These are phyloP conservation scores for Dunckerocampus dactyliophorus DNA, from an alignment of 2,113 vertebrate genomes.

Conservation along the genomic window DNA sequence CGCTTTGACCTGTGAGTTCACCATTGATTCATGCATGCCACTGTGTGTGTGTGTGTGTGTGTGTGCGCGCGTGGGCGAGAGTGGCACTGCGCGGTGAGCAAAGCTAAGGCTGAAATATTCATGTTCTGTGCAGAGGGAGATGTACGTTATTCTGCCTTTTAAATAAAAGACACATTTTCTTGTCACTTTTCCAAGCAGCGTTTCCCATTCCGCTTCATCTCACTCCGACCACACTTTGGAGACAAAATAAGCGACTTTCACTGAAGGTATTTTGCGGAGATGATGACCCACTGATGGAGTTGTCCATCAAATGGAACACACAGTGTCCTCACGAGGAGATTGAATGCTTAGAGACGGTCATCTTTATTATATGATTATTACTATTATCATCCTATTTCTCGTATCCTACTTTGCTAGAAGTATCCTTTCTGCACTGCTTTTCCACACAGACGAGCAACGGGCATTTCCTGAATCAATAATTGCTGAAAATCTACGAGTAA, in stretches of 20 bases:
- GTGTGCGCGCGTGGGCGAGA: conserved; percentile 11
- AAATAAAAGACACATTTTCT: conserved; percentile 54
- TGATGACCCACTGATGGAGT: neutral
- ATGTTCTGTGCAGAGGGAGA: conserved; percentile 37
- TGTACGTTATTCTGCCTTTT: conserved; percentile 42
- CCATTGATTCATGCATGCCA: conserved; percentile 2
- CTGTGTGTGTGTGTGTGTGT: conserved; percentile 14
- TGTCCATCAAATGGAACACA: neutral
- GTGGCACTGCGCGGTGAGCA: conserved; percentile 28
- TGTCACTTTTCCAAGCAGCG: conserved; percentile 5
- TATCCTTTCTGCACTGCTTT: too few species aligned
- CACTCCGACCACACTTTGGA: conserved; percentile 4
- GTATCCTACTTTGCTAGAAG: too few species aligned
- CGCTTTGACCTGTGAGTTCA: conserved; percentile 95
- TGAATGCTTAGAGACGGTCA: neutral
- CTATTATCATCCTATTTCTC: too few species aligned
- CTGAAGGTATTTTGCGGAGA: neutral
- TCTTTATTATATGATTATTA: neutral
- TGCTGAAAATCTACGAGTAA: too few species aligned
- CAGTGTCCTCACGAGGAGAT: neutral
- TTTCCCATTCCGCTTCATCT: conserved; percentile 29
- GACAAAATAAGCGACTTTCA: conserved; percentile 25
- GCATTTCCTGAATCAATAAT: too few species aligned
- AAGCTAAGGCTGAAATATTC: conserved; percentile 61
- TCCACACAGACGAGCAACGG: too few species aligned